phyloP scores from a whole-genome alignment of 2,888 invertebrate species.

The Spodoptera exigua region DNA sequence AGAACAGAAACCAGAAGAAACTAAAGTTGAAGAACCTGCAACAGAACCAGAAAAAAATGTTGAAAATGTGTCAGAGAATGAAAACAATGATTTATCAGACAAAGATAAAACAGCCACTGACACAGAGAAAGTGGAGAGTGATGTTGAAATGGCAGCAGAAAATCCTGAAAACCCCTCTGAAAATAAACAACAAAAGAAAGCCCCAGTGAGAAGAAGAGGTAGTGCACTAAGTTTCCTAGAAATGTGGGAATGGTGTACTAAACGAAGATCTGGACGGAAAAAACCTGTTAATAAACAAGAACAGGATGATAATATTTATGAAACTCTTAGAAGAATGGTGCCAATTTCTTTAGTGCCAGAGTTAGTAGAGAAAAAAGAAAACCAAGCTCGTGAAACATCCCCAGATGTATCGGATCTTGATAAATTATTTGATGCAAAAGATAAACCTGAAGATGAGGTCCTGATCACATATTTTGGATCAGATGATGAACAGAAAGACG shows the following conservation, averaged over 20 bases:
- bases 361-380: constrained; percentile 76
- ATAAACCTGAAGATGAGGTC: constrained; percentile 68
- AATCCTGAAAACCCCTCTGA: constrained; percentile 69
- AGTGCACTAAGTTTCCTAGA: constrained; percentile 92
- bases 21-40: constrained; percentile 64
- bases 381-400: constrained; percentile 87
- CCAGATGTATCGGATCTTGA: constrained; percentile 91
- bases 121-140: constrained; percentile 78
- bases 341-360: constrained; percentile 89
- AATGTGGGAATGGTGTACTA: constrained; percentile 94
- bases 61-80: constrained; percentile 76
- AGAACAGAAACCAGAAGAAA: constrained; percentile 64
- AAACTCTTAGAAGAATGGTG: constrained; percentile 91
- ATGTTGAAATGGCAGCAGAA: constrained; percentile 72
- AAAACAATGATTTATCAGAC: constrained; percentile 82
- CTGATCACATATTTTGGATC: constrained; percentile 90
- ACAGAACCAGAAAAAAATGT: constrained; percentile 70
- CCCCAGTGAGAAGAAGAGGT: constrained; percentile 90
- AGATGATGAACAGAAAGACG: constrained; percentile 90
- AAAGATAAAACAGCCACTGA: constrained; percentile 81
- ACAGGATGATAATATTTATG: constrained; percentile 90
- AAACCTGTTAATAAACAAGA: constrained; percentile 73
- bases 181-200: constrained; percentile 83
- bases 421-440: constrained; percentile 89
- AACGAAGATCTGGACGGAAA: constrained; percentile 86